Conservation (phyloP, 2,797 vertebrate species). For the Pteronotus mesoamericanus region DNA sequence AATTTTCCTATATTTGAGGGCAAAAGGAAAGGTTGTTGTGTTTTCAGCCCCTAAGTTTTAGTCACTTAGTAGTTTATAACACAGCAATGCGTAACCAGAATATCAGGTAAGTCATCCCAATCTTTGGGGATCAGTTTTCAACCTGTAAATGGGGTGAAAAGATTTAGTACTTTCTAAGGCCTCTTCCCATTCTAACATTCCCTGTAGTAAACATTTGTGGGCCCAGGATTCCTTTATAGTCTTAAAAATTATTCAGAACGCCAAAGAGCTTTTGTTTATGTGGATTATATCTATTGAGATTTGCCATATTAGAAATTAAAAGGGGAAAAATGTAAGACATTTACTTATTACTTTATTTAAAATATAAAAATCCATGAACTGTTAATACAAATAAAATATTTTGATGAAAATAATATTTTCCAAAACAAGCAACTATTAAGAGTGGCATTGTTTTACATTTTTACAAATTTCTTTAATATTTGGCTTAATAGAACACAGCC, state of each 20-base stretch:
- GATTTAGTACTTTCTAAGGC: background rate
- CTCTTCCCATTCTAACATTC: background rate
- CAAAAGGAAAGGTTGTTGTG: background rate
- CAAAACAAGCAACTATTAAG: background rate
- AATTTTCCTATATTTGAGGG: background rate
- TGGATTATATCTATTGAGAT: background rate
- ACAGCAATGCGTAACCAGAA: background rate
- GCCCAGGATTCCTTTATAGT: background rate
- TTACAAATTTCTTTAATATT: background rate
- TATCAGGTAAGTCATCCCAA: background rate
- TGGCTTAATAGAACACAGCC: background rate
- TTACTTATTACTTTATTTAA: conserved; percentile 10
- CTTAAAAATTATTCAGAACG: background rate
- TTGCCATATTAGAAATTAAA: background rate
- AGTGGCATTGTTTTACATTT: background rate
- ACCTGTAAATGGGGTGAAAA: background rate
- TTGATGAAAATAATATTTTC: conserved; percentile 28
- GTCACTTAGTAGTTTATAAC: background rate
- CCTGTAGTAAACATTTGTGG: background rate
- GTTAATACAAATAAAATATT: conserved; percentile 15
- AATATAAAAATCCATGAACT: background rate
- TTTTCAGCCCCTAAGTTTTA: background rate
- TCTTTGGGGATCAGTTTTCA: background rate
- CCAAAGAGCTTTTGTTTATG: background rate
- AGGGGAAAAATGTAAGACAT: background rate